Base-by-base conservation (phyloP, 2,797 vertebrate species). In the Ambastaia sidthimunki region DNA sequence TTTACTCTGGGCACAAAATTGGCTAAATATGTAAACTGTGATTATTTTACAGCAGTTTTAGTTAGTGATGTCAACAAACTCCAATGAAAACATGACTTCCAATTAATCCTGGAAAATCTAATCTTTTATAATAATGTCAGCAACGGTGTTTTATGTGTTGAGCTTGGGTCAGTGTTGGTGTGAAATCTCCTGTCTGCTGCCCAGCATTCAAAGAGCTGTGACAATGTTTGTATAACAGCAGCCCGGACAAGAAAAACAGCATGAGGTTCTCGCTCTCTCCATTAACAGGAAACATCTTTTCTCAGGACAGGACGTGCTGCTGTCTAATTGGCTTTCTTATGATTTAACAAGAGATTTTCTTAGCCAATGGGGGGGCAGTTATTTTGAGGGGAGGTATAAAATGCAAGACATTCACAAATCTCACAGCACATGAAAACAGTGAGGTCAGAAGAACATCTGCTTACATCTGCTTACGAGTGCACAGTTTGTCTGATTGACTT, bases 211-310 rank as follows among this genome's bases (percentile, higher is more conserved):
- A 62, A 62, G 25, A 62, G 23, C 23, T 4, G 9, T 28, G 57
- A 28, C 57, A 60, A 18, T 76, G 65, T 94, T 95, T 93, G 91
- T 92, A 68, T 83, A 84, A 77, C 76, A 88, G 89, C 86, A 86
- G 85, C 92, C 94, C 92, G 85, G 85, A n/a, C n/a, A n/a, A n/a
- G n/a, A n/a, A 89, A 94, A 93, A 91, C 89, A 87, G 78, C 89
- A 87, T 87, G 90, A 85, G 84, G 85, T 71, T 76, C 34, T 74
- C 71, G 82, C 84, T 82, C 90, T 85, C 76, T 71, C 83, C 97
- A 98, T 98, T 97, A 89, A 94, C 96, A 98, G 97, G 97, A 98
- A 98, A 96, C 97, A 98, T 96, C 96, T 98, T 97, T 82, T 94
- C 88, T 86, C 93, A 66, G 93, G 83, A 89, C 92, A 96, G 96